Evolutionary conservation across 2,888 invertebrate species (phyloP).

Genomic region (Metalampra italica): DNA sequence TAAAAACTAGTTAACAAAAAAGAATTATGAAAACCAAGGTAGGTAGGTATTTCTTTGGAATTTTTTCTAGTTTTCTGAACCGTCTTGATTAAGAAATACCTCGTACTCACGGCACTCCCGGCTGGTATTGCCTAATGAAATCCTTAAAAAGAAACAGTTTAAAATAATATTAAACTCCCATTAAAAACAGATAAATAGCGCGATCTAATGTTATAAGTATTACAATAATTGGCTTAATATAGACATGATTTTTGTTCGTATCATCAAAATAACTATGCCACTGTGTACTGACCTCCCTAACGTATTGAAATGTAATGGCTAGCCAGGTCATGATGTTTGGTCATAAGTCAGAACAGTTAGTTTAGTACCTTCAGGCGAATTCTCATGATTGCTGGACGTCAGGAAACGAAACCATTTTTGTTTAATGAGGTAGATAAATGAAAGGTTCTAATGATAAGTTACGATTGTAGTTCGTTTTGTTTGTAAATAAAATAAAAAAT

Average conservation of each 20-base stretch:
- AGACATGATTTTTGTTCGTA: constrained; percentile 55
- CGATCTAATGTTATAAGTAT: constrained; percentile 31
- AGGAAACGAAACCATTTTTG: constrained; percentile 34
- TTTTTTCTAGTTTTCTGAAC: too few relatives aligned
- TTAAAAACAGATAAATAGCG: neutral
- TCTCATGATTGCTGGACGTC: constrained; percentile 50
- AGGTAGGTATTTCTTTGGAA: too few relatives aligned
- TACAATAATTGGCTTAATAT: constrained; percentile 59
- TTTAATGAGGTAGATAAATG: constrained; percentile 12
- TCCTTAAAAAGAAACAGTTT: neutral
- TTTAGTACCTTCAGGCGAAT: constrained; percentile 52
- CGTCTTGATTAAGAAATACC: too few relatives aligned
- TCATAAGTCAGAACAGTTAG: constrained; percentile 36
- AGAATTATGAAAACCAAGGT: too few relatives aligned
- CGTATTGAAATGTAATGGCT: too few relatives aligned
- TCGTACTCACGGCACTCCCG: too few relatives aligned
- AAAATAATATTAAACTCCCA: constrained; percentile 1
- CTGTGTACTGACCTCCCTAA: neutral
- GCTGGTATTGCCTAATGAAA: too few relatives aligned
- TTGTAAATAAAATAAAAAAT: neutral
- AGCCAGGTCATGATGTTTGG: constrained; percentile 7
- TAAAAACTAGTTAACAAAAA: too few relatives aligned
- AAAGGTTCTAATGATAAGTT: neutral
- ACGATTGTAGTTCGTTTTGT: neutral
- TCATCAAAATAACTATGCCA: constrained; percentile 11